Evolutionary conservation across 2,888 invertebrate genomes (phyloP).

Genomic region (Xiphydria camelus): DNA sequence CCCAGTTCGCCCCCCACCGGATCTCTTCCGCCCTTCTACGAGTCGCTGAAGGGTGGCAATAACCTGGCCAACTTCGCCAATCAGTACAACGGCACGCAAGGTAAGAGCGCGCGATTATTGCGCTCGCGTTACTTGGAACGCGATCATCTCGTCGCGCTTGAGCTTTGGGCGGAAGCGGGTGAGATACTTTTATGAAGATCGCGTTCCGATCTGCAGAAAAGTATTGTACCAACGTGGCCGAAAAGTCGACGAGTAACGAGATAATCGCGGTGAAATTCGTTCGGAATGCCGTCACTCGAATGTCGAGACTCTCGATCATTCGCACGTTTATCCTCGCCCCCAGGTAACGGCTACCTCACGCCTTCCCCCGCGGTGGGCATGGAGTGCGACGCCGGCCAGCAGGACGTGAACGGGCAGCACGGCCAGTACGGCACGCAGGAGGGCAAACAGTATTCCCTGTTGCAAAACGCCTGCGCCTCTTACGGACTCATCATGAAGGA

Average conservation of each 20-base stretch:
- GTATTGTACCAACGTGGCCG: too few relatives aligned
- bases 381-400: constrained; percentile 76
- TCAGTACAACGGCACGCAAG: constrained; percentile 64
- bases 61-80: constrained; percentile 67
- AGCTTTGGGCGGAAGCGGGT: too few relatives aligned
- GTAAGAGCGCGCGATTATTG: too few relatives aligned
- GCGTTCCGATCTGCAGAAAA: too few relatives aligned
- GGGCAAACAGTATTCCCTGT: constrained; percentile 75
- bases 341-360: constrained; percentile 68
- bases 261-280: too few relatives aligned
- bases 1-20: constrained; percentile 87
- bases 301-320: too few relatives aligned
- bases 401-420: constrained; percentile 59
- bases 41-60: constrained; percentile 81
- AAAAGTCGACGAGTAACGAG: too few relatives aligned
- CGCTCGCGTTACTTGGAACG: too few relatives aligned
- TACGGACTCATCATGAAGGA: constrained; percentile 81
- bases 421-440: constrained; percentile 54
- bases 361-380: constrained; percentile 72
- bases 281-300: too few relatives aligned
- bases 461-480: constrained; percentile 76
- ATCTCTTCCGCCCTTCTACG: constrained; percentile 86
- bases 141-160: too few relatives aligned
- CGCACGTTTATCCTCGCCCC: too few relatives aligned
- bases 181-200: too few relatives aligned